phyloP scores from a whole-genome alignment of 2,113 vertebrate genomes.

The Platichthys stellatus region DNA sequence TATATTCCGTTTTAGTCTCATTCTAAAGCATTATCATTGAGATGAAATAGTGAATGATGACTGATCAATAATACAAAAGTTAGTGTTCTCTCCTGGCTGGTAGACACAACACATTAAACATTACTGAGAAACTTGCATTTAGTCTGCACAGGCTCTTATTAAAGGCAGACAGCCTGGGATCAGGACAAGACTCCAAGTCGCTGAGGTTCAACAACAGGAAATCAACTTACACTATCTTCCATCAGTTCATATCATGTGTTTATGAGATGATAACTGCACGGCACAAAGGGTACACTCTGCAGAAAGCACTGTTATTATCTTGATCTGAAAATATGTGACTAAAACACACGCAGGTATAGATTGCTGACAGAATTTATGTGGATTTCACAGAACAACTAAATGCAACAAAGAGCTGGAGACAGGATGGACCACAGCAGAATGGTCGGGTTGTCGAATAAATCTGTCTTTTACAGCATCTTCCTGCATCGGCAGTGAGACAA shows the following conservation, averaged over 20 bases:
- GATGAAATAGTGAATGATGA: background rate
- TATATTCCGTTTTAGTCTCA: background rate
- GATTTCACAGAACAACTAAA: no score
- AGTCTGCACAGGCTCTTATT: background rate
- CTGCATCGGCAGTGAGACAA: background rate
- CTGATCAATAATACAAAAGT: background rate
- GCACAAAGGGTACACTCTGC: background rate
- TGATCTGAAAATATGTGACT: background rate
- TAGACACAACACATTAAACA: background rate
- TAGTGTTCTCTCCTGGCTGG: background rate
- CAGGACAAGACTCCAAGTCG: background rate
- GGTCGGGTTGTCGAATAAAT: conserved; percentile 5
- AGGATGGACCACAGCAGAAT: conserved; percentile 1
- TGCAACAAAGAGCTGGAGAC: background rate
- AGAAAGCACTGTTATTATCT: background rate
- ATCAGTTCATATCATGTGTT: background rate
- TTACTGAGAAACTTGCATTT: background rate
- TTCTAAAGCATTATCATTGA: background rate
- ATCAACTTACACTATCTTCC: background rate
- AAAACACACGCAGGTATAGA: background rate
- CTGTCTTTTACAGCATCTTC: background rate
- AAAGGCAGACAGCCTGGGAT: background rate
- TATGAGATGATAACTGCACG: background rate
- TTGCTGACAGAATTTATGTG: no score
- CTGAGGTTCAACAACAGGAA: background rate